Percentiles rank a stretch among this genome's conserved stretches.
phyloP scores from a whole-genome alignment of 2,113 vertebrate species.

The Euleptes europaea region DNA sequence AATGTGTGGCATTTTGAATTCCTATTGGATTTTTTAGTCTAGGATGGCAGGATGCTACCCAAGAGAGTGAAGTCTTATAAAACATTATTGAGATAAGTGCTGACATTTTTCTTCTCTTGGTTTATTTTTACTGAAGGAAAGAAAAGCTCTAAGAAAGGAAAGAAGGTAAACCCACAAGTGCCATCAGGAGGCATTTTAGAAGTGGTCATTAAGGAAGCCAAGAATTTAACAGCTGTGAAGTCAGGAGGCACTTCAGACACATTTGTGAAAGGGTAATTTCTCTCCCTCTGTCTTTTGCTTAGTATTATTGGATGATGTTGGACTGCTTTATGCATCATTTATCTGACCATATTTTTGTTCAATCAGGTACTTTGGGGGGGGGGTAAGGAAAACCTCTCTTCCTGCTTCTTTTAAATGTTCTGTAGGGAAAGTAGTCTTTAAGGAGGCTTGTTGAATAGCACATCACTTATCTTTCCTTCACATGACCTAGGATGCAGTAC shows the following conservation, averaged over 20 bases:
- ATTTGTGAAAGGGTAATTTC: constrained; percentile 92
- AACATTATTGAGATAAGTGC: not conserved
- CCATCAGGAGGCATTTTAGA: constrained; percentile 91
- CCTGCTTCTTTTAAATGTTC: not conserved
- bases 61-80: not conserved
- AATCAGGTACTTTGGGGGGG: not conserved
- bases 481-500: too few relatives aligned
- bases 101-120: constrained; percentile 4
- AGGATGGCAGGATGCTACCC: not conserved
- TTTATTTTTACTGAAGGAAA: constrained; percentile 77
- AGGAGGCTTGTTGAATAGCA: not conserved
- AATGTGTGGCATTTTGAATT: not conserved
- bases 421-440: not conserved
- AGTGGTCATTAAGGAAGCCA: constrained; percentile 94
- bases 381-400: not conserved
- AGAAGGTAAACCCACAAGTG: constrained; percentile 79
- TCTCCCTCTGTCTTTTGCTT: not conserved
- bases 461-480: not conserved
- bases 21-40: not conserved
- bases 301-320: not conserved
- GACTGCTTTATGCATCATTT: not conserved
- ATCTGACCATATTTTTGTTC: not conserved
- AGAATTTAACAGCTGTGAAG: constrained; percentile 94
- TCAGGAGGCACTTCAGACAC: constrained; percentile 93
- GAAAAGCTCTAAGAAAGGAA: constrained; percentile 85